Conservation (phyloP, 1,140 invertebrate genomes). For the Lasaia peninsularis region DNA sequence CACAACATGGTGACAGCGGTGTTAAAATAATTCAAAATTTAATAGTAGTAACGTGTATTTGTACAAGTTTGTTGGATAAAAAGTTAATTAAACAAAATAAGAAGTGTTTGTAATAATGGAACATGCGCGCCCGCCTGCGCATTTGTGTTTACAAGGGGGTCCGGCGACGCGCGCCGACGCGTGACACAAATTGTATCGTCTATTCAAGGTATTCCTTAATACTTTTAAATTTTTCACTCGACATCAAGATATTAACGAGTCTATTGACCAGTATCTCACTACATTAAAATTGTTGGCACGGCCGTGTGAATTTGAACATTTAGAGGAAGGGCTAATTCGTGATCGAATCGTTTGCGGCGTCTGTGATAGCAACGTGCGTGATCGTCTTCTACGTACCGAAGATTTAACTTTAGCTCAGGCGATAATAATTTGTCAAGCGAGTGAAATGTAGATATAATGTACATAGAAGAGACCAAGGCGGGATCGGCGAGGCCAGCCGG, state of each 20-base stretch:
- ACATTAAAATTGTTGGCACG: constrained; percentile 14
- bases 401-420: constrained; percentile 25
- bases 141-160: neutral
- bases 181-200: neutral
- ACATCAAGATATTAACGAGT: constrained; percentile 14
- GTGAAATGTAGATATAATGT: constrained; percentile 15
- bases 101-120: neutral
- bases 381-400: constrained; percentile 20
- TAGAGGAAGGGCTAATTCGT: constrained; percentile 22
- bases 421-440: constrained; percentile 28
- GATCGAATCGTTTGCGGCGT: constrained; percentile 31
- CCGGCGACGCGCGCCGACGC: too few relatives aligned
- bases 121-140: neutral
- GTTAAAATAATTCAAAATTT: too few relatives aligned
- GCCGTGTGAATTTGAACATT: constrained; percentile 21
- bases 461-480: neutral
- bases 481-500: neutral
- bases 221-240: constrained; percentile 20
- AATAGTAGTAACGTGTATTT: too few relatives aligned
- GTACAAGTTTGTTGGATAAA: too few relatives aligned
- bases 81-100: too few relatives aligned
- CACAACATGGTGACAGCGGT: too few relatives aligned
- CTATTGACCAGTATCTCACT: constrained; percentile 20
- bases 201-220: neutral
- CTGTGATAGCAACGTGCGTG: constrained; percentile 13